Evolutionary conservation across 2,113 vertebrate genomes (phyloP), one percentile per base, ranked within the genome.

Genomic region (Murina feae): DNA sequence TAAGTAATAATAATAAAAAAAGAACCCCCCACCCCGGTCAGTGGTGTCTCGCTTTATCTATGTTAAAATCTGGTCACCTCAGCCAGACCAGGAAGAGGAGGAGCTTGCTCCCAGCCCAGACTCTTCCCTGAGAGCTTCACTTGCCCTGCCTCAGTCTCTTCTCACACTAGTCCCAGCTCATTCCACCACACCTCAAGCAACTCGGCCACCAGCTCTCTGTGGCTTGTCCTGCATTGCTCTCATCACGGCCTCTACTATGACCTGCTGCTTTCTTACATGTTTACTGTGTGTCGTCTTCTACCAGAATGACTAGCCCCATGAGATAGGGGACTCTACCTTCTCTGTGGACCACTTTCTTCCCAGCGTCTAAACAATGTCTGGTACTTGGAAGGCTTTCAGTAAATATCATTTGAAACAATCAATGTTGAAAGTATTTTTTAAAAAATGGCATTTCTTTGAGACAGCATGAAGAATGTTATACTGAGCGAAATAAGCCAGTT

Each of bases 111-210:
- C 4, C 9, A 20, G 9, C 2, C 2, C 14, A 35, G 13, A 3
- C 47, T 88, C 30, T 47, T 66, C 17, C 5, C 4, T 6, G 2
- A 25, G 35, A 47, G 1, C 3, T 10, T 76, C 7, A 14, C 13
- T 49, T 69, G 9, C 5, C 4, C 1, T 2, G 4, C 7, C 4
- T 21, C 25, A 0, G 3, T 13, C 3, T 30, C 20, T 25, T 55
- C 39, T 53, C 30, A 4, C 51, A 32, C n/a, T 3, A 11, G 2
- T 8, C 25, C 72, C 17, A 74, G 28, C 3, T 75, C 28, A 20
- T 8, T 21, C 8, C 35, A 35, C 23, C 12, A 75, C 60, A 55
- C 8, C 20, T 6, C 2, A 39, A 81, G 35, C 0, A 0, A 23
- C 69, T 35, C 0, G 4, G 18, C 13, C 37, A 23, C 2, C 2